Conservation (phyloP, 2,113 vertebrate genomes). For the Urocynchramus pylzowi region DNA sequence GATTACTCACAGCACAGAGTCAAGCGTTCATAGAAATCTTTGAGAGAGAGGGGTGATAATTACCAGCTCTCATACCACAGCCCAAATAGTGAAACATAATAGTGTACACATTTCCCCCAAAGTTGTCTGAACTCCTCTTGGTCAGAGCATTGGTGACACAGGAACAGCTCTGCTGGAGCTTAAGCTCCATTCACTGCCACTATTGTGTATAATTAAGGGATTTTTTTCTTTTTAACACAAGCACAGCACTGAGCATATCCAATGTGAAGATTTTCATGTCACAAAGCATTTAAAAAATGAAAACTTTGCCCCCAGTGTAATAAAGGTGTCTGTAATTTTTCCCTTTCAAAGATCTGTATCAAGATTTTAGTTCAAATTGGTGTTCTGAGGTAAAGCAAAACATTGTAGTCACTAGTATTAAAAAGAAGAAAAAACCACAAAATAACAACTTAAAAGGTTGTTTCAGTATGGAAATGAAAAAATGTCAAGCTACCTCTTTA, state of each 20-base stretch:
- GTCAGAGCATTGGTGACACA: neutral
- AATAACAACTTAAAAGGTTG: neutral
- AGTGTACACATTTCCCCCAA: neutral
- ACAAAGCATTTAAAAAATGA: neutral
- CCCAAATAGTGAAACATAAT: neutral
- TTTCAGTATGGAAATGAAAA: neutral
- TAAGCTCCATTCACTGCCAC: neutral
- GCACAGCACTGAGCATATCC: neutral
- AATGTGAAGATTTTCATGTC: neutral
- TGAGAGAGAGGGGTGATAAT: neutral
- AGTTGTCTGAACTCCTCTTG: neutral
- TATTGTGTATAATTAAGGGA: neutral
- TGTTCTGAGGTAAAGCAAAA: neutral
- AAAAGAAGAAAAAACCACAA: neutral
- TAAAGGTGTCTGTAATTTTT: neutral
- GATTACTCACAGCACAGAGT: neutral
- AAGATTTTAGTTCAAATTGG: neutral
- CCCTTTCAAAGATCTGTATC: neutral
- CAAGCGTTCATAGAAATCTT: neutral
- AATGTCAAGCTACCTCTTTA: neutral
- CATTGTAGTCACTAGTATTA: neutral
- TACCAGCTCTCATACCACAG: neutral
- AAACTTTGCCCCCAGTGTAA: neutral
- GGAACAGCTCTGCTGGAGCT: neutral
- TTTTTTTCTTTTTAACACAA: neutral